Conservation (phyloP, 2,113 vertebrate genomes). For the Scomber scombrus region DNA sequence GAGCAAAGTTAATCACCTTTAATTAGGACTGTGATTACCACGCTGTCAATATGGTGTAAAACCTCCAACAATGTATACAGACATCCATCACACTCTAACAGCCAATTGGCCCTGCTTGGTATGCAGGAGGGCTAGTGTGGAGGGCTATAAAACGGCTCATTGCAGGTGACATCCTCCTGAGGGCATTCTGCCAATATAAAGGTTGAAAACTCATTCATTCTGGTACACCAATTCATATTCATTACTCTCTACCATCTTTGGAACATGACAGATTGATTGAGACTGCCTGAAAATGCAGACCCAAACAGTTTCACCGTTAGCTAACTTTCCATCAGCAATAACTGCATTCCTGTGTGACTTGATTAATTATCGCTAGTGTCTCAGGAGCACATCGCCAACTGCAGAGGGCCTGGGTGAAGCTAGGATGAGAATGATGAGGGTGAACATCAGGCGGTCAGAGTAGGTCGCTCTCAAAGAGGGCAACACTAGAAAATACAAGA, state of each 20-base stretch:
- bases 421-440: background rate
- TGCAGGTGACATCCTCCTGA: conserved; percentile 71
- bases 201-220: conserved; percentile 64
- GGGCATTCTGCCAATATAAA: conserved; percentile 68
- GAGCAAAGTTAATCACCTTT: conserved; percentile 3
- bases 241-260: conserved; percentile 62
- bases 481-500: background rate
- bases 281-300: conserved; percentile 40
- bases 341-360: conserved; percentile 24
- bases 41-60: conserved; percentile 43
- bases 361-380: conserved; percentile 46
- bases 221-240: conserved; percentile 68
- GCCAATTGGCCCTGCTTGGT: conserved; percentile 47
- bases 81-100: conserved; percentile 44
- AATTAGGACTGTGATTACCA: conserved; percentile 38
- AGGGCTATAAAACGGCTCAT: conserved; percentile 69
- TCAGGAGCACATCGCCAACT: background rate
- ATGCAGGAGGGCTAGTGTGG: conserved; percentile 41
- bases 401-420: conserved; percentile 8
- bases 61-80: background rate
- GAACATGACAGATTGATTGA: conserved; percentile 70
- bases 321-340: conserved; percentile 46
- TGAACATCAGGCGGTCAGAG: too few relatives aligned
- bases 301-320: conserved; percentile 44
- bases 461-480: background rate